Evolutionary conservation across 1,140 invertebrate species (phyloP).

Genomic region (Drosophila pseudoobscura): DNA sequence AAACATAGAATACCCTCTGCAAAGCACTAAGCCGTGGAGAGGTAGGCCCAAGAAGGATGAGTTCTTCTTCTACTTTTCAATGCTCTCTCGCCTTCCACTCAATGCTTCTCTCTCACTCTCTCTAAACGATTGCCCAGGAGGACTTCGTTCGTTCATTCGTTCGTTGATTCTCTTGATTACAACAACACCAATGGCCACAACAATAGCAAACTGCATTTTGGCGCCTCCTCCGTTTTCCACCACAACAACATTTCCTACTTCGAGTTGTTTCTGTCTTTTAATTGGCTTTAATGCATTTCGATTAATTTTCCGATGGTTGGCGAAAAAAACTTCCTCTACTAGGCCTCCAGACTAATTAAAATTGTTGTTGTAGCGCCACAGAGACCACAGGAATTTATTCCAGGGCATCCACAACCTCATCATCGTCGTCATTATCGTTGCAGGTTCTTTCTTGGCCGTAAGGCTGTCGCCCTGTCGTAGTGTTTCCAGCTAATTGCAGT

Average conservation of each 20-base stretch:
- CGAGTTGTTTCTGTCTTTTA: constrained; percentile 38
- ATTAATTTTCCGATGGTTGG: constrained; percentile 69
- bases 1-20: too few relatives aligned
- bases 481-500: constrained; percentile 64
- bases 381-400: constrained; percentile 29
- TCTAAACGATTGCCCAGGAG: constrained; percentile 11
- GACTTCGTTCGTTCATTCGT: neutral
- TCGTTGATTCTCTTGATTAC: constrained; percentile 57
- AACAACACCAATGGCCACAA: constrained; percentile 27
- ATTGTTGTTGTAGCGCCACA: constrained; percentile 57
- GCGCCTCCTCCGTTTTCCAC: constrained; percentile 10
- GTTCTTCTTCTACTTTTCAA: too few relatives aligned
- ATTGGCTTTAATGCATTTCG: constrained; percentile 74
- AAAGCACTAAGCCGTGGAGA: too few relatives aligned
- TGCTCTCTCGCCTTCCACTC: too few relatives aligned
- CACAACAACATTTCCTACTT: constrained; percentile 1
- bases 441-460: constrained; percentile 14
- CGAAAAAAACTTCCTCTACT: constrained; percentile 48
- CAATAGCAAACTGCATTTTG: constrained; percentile 15
- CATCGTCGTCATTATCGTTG: constrained; percentile 1
- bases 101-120: neutral
- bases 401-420: constrained; percentile 8
- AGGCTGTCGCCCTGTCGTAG: constrained; percentile 20
- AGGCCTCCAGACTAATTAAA: constrained; percentile 70
- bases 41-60: too few relatives aligned